Evolutionary conservation across 2,888 invertebrate species (phyloP).

Genomic region (Miltochrista miniata): DNA sequence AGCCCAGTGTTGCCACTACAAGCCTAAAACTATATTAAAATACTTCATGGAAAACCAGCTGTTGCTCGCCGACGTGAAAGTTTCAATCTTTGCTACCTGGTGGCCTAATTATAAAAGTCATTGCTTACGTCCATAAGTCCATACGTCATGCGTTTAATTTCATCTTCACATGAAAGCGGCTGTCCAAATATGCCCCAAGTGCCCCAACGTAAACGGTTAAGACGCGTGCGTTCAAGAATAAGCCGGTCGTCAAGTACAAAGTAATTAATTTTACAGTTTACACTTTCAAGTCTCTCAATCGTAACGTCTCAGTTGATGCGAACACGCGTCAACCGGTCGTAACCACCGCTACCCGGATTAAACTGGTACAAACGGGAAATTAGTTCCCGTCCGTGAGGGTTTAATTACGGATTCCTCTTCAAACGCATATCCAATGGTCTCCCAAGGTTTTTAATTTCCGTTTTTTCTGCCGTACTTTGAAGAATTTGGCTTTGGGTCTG

Average conservation of each 20-base stretch:
- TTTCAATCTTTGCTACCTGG: no score
- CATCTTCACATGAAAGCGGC: no score
- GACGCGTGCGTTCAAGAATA: not conserved
- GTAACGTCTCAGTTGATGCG: not conserved
- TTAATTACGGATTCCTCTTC: conserved; percentile 48
- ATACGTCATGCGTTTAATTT: no score
- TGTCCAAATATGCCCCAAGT: no score
- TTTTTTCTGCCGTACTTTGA: conserved; percentile 35
- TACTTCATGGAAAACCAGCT: no score
- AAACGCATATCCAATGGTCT: conserved; percentile 39
- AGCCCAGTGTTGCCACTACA: no score
- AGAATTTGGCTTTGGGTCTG: conserved; percentile 35
- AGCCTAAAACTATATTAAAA: no score
- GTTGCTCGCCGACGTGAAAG: no score
- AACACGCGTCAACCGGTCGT: not conserved
- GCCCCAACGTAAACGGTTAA: no score
- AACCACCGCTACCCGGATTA: conserved; percentile 25
- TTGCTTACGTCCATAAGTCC: no score
- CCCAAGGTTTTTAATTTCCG: conserved; percentile 43
- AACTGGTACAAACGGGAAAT: conserved; percentile 35
- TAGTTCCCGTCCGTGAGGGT: conserved; percentile 37
- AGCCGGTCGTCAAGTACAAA: not conserved
- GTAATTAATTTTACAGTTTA: not conserved
- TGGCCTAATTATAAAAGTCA: no score
- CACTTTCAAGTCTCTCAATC: no score